Conservation (phyloP, 2,113 vertebrate genomes). For the Lonchura striata region DNA sequence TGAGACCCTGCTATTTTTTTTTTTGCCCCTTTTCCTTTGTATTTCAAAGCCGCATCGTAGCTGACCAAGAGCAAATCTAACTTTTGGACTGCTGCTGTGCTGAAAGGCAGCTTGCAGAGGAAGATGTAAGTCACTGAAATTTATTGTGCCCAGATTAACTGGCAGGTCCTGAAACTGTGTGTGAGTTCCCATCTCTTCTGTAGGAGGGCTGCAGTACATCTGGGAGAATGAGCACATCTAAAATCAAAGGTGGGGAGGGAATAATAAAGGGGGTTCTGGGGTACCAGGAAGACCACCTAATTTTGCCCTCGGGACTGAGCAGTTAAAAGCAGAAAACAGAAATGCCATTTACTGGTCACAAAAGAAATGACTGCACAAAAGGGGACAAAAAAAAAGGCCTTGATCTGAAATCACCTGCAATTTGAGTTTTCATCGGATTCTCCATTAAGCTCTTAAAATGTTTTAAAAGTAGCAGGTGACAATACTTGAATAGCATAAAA, state of each 20-base stretch:
- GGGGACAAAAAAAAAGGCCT: neutral
- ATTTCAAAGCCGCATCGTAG: rapidly evolving
- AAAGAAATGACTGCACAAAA: neutral
- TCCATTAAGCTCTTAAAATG: neutral
- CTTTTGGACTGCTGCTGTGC: rapidly evolving
- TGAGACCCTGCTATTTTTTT: neutral
- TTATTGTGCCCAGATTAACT: neutral
- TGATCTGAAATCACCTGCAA: neutral
- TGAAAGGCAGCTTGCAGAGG: neutral
- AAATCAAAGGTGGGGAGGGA: neutral
- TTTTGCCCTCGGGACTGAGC: neutral
- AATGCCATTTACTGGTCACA: neutral
- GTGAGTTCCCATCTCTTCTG: neutral
- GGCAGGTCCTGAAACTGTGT: neutral
- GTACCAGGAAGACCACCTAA: neutral
- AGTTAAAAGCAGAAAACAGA: neutral
- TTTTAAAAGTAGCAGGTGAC: neutral
- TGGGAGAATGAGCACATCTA: rapidly evolving
- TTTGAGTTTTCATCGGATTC: neutral
- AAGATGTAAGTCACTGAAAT: too few species aligned
- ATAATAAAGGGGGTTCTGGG: neutral
- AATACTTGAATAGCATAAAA: neutral
- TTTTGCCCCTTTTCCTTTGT: neutral
- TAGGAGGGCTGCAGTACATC: neutral
- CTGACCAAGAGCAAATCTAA: too few species aligned